Evolutionary conservation across 2,113 vertebrate genomes (phyloP).

Genomic region (Tautogolabrus adspersus): DNA sequence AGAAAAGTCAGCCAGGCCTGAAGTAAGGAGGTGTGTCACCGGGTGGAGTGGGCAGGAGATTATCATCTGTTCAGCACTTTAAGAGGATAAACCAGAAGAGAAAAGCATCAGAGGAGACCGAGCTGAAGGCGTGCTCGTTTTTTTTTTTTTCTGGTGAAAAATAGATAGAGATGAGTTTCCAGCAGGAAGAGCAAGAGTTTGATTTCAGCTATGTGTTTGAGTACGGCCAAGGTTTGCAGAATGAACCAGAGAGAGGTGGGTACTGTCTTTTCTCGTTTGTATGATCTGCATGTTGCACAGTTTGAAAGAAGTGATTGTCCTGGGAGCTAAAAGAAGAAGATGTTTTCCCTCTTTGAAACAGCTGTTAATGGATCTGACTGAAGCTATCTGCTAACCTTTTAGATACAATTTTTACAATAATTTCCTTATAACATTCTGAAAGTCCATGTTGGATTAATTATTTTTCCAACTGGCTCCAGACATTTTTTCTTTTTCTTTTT

Average conservation of each 20-base stretch:
- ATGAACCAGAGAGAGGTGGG: slow-evolving; percentile 83
- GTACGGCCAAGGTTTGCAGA: slow-evolving; percentile 84
- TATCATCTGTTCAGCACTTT: slow-evolving; percentile 49
- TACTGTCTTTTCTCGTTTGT: slow-evolving; percentile 41
- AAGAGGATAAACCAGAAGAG: slow-evolving; percentile 34
- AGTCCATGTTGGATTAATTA: background rate
- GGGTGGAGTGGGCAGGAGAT: slow-evolving; percentile 60
- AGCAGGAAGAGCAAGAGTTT: slow-evolving; percentile 87
- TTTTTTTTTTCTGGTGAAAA: background rate
- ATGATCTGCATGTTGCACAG: background rate
- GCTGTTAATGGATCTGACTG: background rate
- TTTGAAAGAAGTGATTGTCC: background rate
- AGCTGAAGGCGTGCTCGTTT: slow-evolving; percentile 13
- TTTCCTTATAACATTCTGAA: background rate
- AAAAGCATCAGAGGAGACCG: slow-evolving; percentile 41
- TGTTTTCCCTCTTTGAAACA: background rate
- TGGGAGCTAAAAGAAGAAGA: background rate
- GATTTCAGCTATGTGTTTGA: slow-evolving; percentile 92
- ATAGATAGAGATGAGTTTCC: slow-evolving; percentile 84
- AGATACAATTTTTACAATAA: too few relatives aligned
- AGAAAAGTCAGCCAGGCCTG: slow-evolving; percentile 64
- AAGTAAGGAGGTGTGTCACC: slow-evolving; percentile 62
- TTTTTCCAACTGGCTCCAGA: too few relatives aligned
- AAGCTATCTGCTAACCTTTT: background rate
- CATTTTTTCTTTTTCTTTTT: background rate